A percentile compares a stretch with the other conserved stretches of the same genome.
Evolutionary conservation across 2,888 invertebrate genomes (phyloP).

Genomic region (Aricia artaxerxes): DNA sequence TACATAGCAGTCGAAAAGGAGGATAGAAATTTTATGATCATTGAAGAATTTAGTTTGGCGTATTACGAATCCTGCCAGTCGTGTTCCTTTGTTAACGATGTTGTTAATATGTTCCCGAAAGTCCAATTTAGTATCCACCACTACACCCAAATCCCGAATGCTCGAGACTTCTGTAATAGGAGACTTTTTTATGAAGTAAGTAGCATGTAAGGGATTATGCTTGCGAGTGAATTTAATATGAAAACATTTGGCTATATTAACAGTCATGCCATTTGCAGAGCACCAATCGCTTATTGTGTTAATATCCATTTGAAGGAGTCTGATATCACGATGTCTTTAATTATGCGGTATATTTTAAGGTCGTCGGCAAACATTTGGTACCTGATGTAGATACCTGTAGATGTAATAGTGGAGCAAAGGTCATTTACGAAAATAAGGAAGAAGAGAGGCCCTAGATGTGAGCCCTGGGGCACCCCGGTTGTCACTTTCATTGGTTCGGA

Average conservation of each 20-base stretch:
- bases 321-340: no score
- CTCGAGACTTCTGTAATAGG: background rate
- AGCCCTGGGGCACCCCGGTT: slow-evolving; percentile 8
- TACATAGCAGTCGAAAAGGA: background rate
- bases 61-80: slow-evolving; percentile 21
- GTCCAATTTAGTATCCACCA: slow-evolving; percentile 25
- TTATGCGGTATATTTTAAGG: no score
- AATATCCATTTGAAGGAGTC: no score
- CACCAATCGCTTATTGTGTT: no score
- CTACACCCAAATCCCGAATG: slow-evolving; percentile 22
- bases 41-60: slow-evolving; percentile 30
- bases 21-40: slow-evolving; percentile 11
- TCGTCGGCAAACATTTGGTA: no score
- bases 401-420: background rate
- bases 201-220: no score
- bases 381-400: no score
- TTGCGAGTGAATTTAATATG: no score
- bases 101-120: slow-evolving; percentile 25
- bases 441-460: background rate
- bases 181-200: no score
- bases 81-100: background rate
- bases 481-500: no score
- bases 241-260: no score
- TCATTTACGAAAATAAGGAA: background rate
- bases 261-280: no score